Evolutionary conservation across 2,113 vertebrate genomes (phyloP).

Genomic region (Ceratotherium simum): DNA sequence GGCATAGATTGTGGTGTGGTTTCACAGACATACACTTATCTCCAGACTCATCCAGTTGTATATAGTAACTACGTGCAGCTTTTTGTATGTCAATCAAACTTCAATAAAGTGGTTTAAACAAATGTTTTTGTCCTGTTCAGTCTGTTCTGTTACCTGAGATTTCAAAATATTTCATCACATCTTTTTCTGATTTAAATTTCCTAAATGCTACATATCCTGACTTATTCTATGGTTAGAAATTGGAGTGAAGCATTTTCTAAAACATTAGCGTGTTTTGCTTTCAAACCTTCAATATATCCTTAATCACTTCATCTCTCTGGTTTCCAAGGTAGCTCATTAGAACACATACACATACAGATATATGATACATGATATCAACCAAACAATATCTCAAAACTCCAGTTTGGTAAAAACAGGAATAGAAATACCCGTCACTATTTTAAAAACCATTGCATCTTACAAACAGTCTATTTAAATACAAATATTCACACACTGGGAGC

Average conservation of each 20-base stretch:
- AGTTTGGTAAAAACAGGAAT: constrained; percentile 25
- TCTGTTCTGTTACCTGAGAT: constrained; percentile 78
- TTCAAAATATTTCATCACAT: constrained; percentile 78
- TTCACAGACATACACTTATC: background rate
- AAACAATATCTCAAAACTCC: constrained; percentile 29
- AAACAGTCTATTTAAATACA: constrained; percentile 11
- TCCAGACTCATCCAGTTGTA: background rate
- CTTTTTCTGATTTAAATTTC: constrained; percentile 75
- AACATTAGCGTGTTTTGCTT: constrained; percentile 41
- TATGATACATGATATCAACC: background rate
- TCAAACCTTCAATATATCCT: constrained; percentile 11
- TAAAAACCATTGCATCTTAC: background rate
- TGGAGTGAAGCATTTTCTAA: constrained; percentile 24
- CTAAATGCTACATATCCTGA: constrained; percentile 79
- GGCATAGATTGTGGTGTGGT: background rate
- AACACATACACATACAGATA: background rate
- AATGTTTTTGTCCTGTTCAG: constrained; percentile 79
- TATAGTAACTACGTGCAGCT: background rate
- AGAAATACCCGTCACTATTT: constrained; percentile 44
- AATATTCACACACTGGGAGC: background rate
- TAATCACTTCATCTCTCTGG: background rate
- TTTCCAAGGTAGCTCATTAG: background rate
- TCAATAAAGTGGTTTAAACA: background rate
- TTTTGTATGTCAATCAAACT: background rate
- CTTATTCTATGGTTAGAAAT: constrained; percentile 20